Conservation (phyloP, 1,140 invertebrate genomes). For the Thaumetopoea pityocampa region DNA sequence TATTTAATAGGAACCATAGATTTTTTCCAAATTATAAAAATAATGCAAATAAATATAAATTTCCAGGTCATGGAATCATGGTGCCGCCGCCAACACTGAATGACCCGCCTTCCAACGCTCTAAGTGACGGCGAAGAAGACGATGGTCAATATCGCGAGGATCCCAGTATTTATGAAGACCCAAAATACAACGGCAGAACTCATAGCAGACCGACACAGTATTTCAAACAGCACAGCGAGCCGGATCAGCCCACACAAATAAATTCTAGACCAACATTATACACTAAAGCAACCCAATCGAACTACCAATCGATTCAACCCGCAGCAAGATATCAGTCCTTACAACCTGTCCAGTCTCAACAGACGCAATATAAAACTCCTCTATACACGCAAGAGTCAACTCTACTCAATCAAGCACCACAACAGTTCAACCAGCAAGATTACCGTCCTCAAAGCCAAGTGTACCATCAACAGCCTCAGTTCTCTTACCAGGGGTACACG, state of each 20-base stretch:
- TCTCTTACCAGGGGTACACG: constrained; percentile 59
- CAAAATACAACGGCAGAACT: constrained; percentile 79
- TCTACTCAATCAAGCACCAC: constrained; percentile 51
- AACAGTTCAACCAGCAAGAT: constrained; percentile 46
- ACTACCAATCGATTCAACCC: constrained; percentile 6
- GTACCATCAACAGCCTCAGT: constrained; percentile 63
- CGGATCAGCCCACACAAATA: constrained; percentile 39
- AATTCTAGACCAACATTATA: no score
- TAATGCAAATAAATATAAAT: no score
- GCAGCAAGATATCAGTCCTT: constrained; percentile 10
- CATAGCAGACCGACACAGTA: constrained; percentile 43
- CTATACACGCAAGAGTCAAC: constrained; percentile 43
- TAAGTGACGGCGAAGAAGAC: constrained; percentile 82
- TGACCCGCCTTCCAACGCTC: constrained; percentile 60
- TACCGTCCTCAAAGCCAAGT: constrained; percentile 55
- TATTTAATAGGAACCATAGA: no score
- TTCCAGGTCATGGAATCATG: constrained; percentile 84
- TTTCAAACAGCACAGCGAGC: constrained; percentile 54
- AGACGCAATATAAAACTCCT: constrained; percentile 19
- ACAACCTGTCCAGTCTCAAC: constrained; percentile 3
- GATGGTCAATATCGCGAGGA: constrained; percentile 90
- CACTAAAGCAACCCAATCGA: constrained; percentile 36
- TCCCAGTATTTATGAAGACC: constrained; percentile 85
- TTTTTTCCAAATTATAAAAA: no score
- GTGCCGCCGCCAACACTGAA: constrained; percentile 84